These are phyloP conservation scores for Riparia riparia DNA, from an alignment of 2,113 vertebrate species.

Conservation along the genomic window DNA sequence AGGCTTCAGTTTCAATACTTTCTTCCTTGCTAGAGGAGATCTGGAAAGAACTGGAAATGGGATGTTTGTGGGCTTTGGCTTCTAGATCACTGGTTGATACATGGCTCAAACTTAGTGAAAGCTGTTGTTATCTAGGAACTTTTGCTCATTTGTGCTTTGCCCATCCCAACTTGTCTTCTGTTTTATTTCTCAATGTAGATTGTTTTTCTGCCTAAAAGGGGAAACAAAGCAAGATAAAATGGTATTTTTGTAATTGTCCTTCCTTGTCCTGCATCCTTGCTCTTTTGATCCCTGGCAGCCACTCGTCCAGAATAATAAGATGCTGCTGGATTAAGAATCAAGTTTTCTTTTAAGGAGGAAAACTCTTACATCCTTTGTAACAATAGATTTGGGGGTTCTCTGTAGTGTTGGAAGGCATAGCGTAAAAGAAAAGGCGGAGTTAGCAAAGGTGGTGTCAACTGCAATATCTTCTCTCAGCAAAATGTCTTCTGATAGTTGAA, in stretches of 20 bases:
- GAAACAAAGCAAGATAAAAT: neutral
- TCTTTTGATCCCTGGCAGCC: neutral
- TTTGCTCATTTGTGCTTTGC: neutral
- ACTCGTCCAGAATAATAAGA: neutral
- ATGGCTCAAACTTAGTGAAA: neutral
- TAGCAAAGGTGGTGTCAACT: neutral
- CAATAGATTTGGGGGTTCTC: neutral
- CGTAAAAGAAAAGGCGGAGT: neutral
- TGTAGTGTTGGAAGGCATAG: neutral
- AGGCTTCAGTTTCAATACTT: neutral
- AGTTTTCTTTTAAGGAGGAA: neutral
- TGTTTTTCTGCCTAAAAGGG: neutral
- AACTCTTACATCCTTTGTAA: neutral
- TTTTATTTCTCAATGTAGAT: neutral
- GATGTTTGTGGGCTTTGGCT: neutral
- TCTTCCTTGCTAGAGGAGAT: neutral
- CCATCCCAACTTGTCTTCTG: neutral
- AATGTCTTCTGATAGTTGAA: neutral
- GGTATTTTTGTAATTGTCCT: neutral
- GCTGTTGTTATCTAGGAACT: neutral
- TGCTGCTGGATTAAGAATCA: slow-evolving; percentile 5
- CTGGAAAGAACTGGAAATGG: neutral
- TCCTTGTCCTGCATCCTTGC: neutral
- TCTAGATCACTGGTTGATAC: neutral
- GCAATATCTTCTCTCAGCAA: neutral